Base-by-base conservation (phyloP, 2,888 invertebrate species). In the Acrobeloides nanus region DNA sequence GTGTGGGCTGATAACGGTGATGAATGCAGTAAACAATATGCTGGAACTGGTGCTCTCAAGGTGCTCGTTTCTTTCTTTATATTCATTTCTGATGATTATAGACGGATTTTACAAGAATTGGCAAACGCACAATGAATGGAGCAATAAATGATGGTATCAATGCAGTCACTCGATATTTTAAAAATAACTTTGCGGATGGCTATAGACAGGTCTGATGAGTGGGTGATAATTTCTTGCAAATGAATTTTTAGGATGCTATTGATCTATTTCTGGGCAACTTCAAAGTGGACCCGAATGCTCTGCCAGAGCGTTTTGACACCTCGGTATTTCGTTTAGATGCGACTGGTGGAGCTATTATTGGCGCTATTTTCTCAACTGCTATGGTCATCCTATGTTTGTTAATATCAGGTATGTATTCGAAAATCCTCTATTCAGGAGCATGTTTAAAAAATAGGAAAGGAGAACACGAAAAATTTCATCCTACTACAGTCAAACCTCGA, bases 1-100 rank as follows among this genome's bases (percentile, higher is more conserved):
- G 82, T 89, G 25, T 97, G 97, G 97, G 95, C 97, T 0, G 95
- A 99, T 77, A 89, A 99, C 79, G 97, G 95, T 0, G 95, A 99
- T 77, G 79, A 84, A 66, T 82, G 92, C 55, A 92, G 93, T 48
- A 81, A 83, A 41, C 90, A 99, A 76, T 99, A 99, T 77, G 89
- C 93, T 0, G 93, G 97, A 45, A 97, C 97, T 2, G 89, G 93
- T 33, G 97, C 97, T 6, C 79, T 99, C 48, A 99, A 99, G 81
- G 93, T 60, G 24, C 15, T 10, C 15, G 6, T 12, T 8, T n/a
- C n/a, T n/a, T n/a, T 17, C 23, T 4, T 12, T 7, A 10, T 12
- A 20, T 21, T 48, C 4, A 10, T 24, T 29, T 58, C n/a, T n/a
- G n/a, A n/a, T 15, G 18, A 20, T 24, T 51, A 37, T 40, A 62